Evolutionary conservation across 1,140 invertebrate genomes (phyloP), one percentile per base, ranked within the genome.

Genomic region (Leptinotarsa undecemlineata): DNA sequence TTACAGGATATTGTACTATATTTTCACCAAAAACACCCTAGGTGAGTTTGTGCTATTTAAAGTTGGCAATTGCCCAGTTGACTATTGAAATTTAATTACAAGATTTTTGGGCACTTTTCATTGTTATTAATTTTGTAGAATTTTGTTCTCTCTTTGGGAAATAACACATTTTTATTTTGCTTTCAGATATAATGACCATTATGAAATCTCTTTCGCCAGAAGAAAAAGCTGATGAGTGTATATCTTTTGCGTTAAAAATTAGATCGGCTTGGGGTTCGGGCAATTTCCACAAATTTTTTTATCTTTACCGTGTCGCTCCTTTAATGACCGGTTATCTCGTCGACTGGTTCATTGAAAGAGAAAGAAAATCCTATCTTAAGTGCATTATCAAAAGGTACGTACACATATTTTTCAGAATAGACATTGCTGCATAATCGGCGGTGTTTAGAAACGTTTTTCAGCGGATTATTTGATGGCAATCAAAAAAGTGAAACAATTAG

Each of bases 381-480:
- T 88, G 89, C 82, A 94, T 99, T 85, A 91, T 99, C 79, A 99
- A 98, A 92, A 92, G 96, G 97, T 99, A 96, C 89, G 96, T 97
- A 85, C 77, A 57, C 21, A 21, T 51, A n/a, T 17, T 69, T 69
- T 69, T 42, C 3, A 57, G 51, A 57, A 57, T 3, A 57, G 51
- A 57, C 51, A 57, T 57, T 42, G 8, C 33, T 42, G 33, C 8
- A 42, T 42, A 42, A 11, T 42, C 8, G 33, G 33, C 11, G 33
- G 33, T 42, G 33, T 42, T 42, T 42, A 2, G 11, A 42, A 42
- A 42, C 2, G 2, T 42, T 42, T 42, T 42, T 42, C 33, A 42
- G 33, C 33, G 2, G 11, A 42, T 42, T 42, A 42, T 42, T 42
- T 42, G 3, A 42, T 11, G 8, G 33, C 33, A 42, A 42, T 11